A percentile compares a stretch with the other conserved stretches of the same genome.
These are phyloP conservation scores for Aleadryas rufinucha DNA, from an alignment of 2,113 vertebrate species.

Conservation along the genomic window DNA sequence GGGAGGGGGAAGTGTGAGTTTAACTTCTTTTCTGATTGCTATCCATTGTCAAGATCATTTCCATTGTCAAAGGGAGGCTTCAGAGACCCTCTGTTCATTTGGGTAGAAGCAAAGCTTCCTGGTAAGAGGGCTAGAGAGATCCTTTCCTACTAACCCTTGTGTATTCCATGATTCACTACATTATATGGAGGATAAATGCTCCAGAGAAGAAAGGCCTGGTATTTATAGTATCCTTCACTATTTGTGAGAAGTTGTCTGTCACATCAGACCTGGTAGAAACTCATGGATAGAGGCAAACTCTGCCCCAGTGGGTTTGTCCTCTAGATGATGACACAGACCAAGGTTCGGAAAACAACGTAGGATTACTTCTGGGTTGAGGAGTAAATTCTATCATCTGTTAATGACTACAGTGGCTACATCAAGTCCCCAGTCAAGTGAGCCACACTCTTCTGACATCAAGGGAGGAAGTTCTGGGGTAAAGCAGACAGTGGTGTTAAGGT, in stretches of 20 bases:
- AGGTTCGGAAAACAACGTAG: accelerated
- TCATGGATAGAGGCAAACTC: neutral
- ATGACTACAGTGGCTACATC: neutral
- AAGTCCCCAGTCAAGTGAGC: neutral
- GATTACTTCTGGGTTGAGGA: neutral
- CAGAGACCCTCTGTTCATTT: neutral
- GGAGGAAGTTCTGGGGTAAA: neutral
- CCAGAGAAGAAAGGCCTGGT: neutral
- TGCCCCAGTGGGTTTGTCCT: neutral
- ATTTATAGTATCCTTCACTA: neutral
- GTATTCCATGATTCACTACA: neutral
- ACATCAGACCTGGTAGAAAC: neutral
- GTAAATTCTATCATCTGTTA: neutral
- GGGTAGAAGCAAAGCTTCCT: neutral
- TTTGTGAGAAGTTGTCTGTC: neutral
- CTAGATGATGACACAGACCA: neutral
- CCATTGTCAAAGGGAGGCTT: neutral
- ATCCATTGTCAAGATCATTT: neutral
- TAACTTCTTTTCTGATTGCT: neutral
- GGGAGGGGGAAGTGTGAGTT: neutral
- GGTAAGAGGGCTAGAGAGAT: neutral
- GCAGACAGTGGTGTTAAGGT: neutral
- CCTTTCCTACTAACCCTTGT: neutral
- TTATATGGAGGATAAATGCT: neutral
- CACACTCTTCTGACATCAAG: neutral